These are phyloP conservation scores for Dione vanillae DNA, from an alignment of 2,888 invertebrate species.

Conservation along the genomic window DNA sequence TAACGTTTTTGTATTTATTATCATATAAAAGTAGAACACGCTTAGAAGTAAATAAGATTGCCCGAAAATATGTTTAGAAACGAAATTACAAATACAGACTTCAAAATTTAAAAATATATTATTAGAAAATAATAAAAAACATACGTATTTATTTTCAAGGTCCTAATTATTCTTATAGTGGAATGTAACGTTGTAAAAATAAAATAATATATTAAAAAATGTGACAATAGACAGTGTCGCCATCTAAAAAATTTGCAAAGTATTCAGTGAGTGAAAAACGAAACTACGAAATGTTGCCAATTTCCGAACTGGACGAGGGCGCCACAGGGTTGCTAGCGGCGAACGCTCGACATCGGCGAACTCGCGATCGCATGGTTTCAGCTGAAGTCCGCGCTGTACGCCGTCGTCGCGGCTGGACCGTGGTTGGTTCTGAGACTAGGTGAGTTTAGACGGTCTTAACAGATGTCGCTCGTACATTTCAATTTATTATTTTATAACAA, in stretches of 20 bases:
- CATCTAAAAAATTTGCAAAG: constrained; percentile 45
- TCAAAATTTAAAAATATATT: background rate
- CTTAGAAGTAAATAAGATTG: constrained; percentile 1
- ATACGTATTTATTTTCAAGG: constrained; percentile 8
- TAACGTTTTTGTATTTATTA: constrained; percentile 19
- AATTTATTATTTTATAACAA: no score
- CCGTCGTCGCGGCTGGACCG: constrained; percentile 89
- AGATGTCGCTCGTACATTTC: constrained; percentile 73
- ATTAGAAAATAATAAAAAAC: background rate
- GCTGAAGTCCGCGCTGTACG: constrained; percentile 80
- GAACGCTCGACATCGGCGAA: constrained; percentile 67
- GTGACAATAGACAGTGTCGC: constrained; percentile 44
- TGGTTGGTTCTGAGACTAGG: constrained; percentile 90
- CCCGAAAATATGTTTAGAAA: background rate
- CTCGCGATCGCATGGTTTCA: constrained; percentile 73
- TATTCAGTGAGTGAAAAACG: constrained; percentile 33
- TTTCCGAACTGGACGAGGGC: constrained; percentile 75
- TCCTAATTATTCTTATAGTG: background rate
- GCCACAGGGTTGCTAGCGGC: constrained; percentile 62
- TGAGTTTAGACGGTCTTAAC: constrained; percentile 63
- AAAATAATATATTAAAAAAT: constrained; percentile 32
- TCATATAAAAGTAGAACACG: constrained; percentile 3
- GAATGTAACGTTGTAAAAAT: background rate
- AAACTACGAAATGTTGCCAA: constrained; percentile 67
- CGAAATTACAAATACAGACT: background rate